These are phyloP conservation scores for Chiloscyllium plagiosum DNA, from an alignment of 2,113 vertebrate genomes.

Conservation along the genomic window DNA sequence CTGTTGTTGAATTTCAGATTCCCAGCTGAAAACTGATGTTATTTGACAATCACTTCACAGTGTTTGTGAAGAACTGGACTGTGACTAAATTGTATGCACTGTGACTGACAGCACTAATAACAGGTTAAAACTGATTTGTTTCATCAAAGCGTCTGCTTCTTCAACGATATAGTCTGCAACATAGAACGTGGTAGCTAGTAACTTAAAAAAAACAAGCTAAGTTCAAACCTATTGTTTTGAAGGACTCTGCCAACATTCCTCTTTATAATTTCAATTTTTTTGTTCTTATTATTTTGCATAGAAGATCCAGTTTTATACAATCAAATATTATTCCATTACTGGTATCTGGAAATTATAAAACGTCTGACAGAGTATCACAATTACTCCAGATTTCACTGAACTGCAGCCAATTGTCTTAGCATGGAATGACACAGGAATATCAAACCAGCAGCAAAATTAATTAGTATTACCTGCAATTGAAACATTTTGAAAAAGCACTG, in stretches of 20 bases:
- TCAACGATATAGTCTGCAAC: not conserved
- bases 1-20: conserved; percentile 42
- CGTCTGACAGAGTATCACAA: not conserved
- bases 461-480: not conserved
- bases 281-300: not conserved
- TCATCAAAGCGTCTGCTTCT: conserved; percentile 38
- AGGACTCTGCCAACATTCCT: not conserved
- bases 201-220: not conserved
- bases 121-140: conserved; percentile 57
- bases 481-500: not conserved
- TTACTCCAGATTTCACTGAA: conserved; percentile 13
- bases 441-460: not conserved
- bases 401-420: not conserved
- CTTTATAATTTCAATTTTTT: not conserved
- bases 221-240: not conserved
- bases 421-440: not conserved
- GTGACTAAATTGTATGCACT: conserved; percentile 54
- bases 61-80: conserved; percentile 56
- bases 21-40: conserved; percentile 44
- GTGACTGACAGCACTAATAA: conserved; percentile 50
- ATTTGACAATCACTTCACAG: conserved; percentile 56
- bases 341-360: not conserved
- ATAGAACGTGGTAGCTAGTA: not conserved
- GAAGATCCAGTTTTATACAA: not conserved
- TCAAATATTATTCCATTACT: not conserved